A percentile compares a stretch with the other conserved stretches of the same genome.
Evolutionary conservation across 1,140 invertebrate genomes (phyloP).

Genomic region (Drosophila ananassae): DNA sequence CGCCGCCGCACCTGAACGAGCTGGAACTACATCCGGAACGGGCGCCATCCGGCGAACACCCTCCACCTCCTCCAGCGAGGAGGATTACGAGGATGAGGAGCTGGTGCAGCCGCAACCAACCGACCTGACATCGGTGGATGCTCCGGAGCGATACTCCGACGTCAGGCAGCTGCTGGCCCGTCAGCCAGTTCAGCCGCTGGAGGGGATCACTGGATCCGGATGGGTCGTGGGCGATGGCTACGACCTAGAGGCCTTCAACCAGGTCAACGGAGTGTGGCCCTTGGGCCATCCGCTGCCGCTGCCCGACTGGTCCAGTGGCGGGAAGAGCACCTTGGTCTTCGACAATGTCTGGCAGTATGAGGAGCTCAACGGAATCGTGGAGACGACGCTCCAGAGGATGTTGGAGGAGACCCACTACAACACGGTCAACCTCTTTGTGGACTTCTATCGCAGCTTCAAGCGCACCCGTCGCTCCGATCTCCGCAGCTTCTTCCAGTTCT

Average conservation of each 20-base stretch:
- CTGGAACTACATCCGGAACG: constrained; percentile 49
- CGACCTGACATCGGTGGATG: constrained; percentile 76
- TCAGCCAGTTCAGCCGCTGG: constrained; percentile 47
- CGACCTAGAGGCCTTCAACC: constrained; percentile 83
- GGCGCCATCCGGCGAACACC: constrained; percentile 54
- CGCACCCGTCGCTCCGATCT: constrained; percentile 86
- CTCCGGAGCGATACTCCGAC: constrained; percentile 76
- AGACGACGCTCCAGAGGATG: constrained; percentile 90
- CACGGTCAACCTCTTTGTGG: constrained; percentile 93
- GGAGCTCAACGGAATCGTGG: constrained; percentile 90
- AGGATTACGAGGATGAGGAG: constrained; percentile 66
- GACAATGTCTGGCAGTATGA: constrained; percentile 89
- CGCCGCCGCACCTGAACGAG: constrained; percentile 52
- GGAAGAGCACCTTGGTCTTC: constrained; percentile 84
- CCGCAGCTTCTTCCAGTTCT: constrained; percentile 89
- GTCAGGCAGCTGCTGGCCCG: constrained; percentile 70
- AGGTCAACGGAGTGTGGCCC: constrained; percentile 86
- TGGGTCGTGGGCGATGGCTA: constrained; percentile 78
- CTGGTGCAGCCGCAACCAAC: constrained; percentile 53
- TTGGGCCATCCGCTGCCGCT: constrained; percentile 88
- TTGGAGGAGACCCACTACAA: constrained; percentile 93
- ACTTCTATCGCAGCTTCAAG: constrained; percentile 90
- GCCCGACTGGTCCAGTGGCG: constrained; percentile 86
- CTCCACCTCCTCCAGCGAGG: constrained; percentile 73
- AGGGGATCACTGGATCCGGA: constrained; percentile 13